Evolutionary conservation across 2,888 invertebrate genomes (phyloP).

Genomic region (Himalopsyche kuldschensis): DNA sequence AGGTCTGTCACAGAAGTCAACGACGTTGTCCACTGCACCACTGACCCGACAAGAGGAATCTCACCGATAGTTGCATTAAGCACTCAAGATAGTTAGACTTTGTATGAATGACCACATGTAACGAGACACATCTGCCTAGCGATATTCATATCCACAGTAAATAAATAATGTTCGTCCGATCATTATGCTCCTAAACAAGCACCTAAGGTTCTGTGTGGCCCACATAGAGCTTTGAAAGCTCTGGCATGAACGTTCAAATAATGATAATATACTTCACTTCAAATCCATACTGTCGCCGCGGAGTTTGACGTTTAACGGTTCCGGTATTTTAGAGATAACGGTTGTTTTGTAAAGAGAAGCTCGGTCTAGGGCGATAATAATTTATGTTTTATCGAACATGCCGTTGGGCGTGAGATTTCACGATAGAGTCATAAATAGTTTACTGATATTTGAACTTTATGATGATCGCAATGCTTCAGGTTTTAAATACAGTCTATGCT

Average conservation of each 20-base stretch:
- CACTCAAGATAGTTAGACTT: too few species aligned
- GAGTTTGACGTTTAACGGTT: background rate
- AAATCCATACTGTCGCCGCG: background rate
- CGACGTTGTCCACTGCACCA: too few species aligned
- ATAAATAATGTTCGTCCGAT: too few species aligned
- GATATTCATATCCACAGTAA: too few species aligned
- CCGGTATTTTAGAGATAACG: background rate
- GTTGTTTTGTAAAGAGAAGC: background rate
- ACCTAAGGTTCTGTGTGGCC: background rate
- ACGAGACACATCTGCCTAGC: too few species aligned
- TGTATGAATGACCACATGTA: too few species aligned
- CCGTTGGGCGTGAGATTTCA: background rate
- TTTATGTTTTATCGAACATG: background rate
- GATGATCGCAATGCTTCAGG: background rate
- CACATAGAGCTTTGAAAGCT: background rate
- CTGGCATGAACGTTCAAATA: background rate
- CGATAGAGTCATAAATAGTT: background rate
- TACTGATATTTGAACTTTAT: background rate
- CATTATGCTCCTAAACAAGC: too few species aligned
- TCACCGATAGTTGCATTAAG: too few species aligned
- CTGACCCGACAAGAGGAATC: too few species aligned
- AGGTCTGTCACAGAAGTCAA: too few species aligned
- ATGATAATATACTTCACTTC: background rate
- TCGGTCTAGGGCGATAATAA: background rate
- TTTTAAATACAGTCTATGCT: background rate